Conservation (phyloP, 2,797 vertebrate species). For the Gorsachius magnificus region DNA sequence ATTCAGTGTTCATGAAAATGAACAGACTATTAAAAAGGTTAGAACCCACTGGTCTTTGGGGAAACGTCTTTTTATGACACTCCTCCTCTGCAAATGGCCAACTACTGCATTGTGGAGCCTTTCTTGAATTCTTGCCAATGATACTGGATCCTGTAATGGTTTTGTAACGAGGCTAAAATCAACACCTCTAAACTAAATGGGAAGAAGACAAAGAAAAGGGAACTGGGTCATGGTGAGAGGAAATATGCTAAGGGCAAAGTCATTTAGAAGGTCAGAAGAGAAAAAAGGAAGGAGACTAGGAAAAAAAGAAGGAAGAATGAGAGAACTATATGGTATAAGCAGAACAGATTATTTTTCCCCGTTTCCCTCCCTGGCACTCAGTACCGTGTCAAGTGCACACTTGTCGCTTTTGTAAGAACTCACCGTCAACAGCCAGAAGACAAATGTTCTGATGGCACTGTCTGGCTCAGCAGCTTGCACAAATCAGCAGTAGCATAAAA, state of each 20-base stretch:
- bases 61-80: background rate
- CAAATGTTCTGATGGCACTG: background rate
- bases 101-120: background rate
- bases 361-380: background rate
- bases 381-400: background rate
- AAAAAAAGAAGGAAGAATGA: background rate
- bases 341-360: background rate
- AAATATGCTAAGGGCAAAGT: background rate
- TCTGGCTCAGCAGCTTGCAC: background rate
- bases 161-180: conserved; percentile 14
- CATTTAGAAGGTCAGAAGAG: background rate
- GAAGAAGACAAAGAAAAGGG: background rate
- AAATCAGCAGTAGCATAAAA: background rate
- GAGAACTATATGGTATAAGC: background rate
- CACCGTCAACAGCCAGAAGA: background rate
- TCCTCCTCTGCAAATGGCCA: background rate
- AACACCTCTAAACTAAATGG: background rate
- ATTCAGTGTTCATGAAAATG: background rate
- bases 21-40: background rate
- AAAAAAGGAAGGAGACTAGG: background rate
- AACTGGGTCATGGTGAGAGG: background rate
- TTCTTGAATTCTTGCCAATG: background rate
- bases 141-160: background rate
- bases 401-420: background rate
- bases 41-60: background rate